phyloP scores from a whole-genome alignment of 2,888 invertebrate species.

The Ormia ochracea region DNA sequence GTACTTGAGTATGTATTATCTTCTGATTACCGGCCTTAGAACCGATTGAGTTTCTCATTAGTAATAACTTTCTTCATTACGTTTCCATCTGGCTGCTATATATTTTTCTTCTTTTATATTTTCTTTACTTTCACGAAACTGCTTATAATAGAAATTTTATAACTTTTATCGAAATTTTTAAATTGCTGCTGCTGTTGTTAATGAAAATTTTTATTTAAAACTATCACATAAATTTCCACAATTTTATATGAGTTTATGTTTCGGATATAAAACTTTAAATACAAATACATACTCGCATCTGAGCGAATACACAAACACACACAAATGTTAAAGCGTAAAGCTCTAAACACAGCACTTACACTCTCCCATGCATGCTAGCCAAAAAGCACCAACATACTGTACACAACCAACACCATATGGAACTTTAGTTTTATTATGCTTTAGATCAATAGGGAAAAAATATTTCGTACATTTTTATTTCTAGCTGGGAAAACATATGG shows the following conservation, averaged over 20 bases:
- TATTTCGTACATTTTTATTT: constrained; percentile 46
- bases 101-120: not conserved
- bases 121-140: not conserved
- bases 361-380: no score
- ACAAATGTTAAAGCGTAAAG: not conserved
- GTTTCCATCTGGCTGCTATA: not conserved
- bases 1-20: no score
- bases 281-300: constrained; percentile 41
- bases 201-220: constrained; percentile 38
- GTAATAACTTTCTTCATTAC: no score
- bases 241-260: constrained; percentile 25
- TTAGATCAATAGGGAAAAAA: constrained; percentile 53
- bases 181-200: constrained; percentile 24
- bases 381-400: not conserved
- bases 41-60: no score
- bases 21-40: no score
- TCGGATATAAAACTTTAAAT: constrained; percentile 47
- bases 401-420: constrained; percentile 45
- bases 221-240: constrained; percentile 23
- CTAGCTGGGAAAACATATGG: constrained; percentile 9
- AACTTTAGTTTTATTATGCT: constrained; percentile 54
- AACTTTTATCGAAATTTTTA: constrained; percentile 9
- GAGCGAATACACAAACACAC: constrained; percentile 1
- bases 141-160: not conserved
- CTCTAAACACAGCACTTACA: not conserved